These are phyloP conservation scores for Trachythela sp. DNA, from an alignment of 64 coral and sea anemone species.

Conservation along the genomic window DNA sequence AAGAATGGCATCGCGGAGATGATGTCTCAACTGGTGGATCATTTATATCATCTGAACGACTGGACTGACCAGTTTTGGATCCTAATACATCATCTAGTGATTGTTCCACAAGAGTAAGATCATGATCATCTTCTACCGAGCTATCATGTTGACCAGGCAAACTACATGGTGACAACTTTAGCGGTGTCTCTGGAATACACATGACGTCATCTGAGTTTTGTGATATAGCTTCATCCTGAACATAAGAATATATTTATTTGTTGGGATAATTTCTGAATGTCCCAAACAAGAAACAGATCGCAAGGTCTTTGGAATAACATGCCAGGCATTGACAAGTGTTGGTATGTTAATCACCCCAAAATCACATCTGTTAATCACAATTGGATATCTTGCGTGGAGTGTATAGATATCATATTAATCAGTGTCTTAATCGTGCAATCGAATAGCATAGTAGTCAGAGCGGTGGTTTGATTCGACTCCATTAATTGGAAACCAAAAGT, in stretches of 20 bases:
- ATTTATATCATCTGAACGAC: background rate
- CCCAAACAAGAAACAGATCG: too few species aligned
- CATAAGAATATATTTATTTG: background rate
- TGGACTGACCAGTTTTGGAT: background rate
- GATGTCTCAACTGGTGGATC: background rate
- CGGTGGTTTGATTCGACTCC: too few species aligned
- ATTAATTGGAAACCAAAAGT: too few species aligned
- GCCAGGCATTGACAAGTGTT: too few species aligned
- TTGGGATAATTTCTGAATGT: too few species aligned
- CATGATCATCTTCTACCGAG: background rate
- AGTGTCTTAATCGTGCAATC: too few species aligned
- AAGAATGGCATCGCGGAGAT: background rate
- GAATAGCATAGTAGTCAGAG: too few species aligned
- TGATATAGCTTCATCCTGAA: background rate
- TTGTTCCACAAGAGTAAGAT: background rate
- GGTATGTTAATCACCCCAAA: too few species aligned
- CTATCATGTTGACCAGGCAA: background rate
- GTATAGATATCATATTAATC: too few species aligned
- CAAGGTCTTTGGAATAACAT: too few species aligned
- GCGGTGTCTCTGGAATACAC: background rate
- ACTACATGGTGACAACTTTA: background rate
- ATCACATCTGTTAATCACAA: too few species aligned
- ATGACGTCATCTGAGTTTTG: background rate
- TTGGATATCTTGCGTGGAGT: too few species aligned
- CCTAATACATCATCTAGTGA: background rate